Percentiles rank a stretch among this genome's conserved stretches.
These are phyloP conservation scores for Drosophila ercepeae DNA, from an alignment of 1,140 invertebrate species.

Conservation along the genomic window DNA sequence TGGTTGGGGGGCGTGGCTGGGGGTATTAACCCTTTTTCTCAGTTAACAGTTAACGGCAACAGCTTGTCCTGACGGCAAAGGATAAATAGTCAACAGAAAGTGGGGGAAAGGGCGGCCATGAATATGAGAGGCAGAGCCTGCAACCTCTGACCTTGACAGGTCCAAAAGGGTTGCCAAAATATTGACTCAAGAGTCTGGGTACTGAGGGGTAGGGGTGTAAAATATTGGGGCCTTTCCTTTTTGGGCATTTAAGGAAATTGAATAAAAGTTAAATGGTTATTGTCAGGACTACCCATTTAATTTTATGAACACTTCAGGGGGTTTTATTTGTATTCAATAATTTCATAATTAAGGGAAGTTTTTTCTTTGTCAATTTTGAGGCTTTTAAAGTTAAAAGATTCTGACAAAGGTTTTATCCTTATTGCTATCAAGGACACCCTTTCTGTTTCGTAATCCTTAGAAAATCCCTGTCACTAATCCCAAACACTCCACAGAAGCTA, in stretches of 20 bases:
- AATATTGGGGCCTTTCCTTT: neutral
- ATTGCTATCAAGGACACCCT: too few relatives aligned
- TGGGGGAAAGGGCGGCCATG: neutral
- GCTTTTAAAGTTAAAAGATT: too few relatives aligned
- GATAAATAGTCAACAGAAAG: neutral
- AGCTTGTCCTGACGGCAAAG: constrained; percentile 21
- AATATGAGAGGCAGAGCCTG: neutral
- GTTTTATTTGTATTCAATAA: neutral
- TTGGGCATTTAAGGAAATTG: neutral
- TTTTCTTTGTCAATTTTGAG: neutral
- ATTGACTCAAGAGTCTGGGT: neutral
- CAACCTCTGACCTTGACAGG: constrained; percentile 33
- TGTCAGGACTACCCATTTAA: neutral
- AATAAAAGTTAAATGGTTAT: neutral
- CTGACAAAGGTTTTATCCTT: too few relatives aligned
- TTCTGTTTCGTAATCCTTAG: too few relatives aligned
- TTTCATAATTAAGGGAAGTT: neutral
- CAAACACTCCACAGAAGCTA: neutral
- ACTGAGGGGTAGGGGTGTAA: neutral
- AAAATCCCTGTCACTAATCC: neutral
- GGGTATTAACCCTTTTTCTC: constrained; percentile 6
- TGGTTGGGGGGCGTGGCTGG: neutral
- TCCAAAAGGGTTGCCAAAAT: constrained; percentile 10
- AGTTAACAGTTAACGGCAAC: constrained; percentile 18
- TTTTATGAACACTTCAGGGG: neutral